Base-by-base conservation (phyloP, 2,888 invertebrate species). In the Elaeidobius kamerunicus region DNA sequence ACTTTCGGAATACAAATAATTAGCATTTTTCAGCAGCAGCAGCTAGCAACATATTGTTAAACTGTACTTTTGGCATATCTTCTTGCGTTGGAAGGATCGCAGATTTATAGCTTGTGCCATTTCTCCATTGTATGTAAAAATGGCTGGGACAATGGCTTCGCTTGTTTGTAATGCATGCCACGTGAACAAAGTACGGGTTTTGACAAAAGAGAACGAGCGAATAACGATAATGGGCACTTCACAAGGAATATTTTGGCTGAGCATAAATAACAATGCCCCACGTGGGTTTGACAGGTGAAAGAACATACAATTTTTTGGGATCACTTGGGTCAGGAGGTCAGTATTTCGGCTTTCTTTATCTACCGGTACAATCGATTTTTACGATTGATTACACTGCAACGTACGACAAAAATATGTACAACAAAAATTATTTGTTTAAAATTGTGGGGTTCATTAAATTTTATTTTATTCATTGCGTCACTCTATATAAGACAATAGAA, bases 91-190 rank as follows among this genome's bases (percentile, higher is more conserved):
- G 45, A 46, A 46, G 28, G 18, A 23, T 38, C 38, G 38, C 41
- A 45, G 34, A 52, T 46, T 52, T 47, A 52, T 47, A 35, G 32
- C 42, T 42, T 47, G 52, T 47, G 52, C 50, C 43, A 39, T 51
- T 50, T 51, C 42, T 43, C 50, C 50, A 51, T 51, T 51, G 50
- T 51, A 51, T 52, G 52, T 42, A 52, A 52, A 52, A 52, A 47
- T 47, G 35, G 30, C 28, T 23, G 36, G 28, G 28, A 41, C 46
- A 52, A 52, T 52, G 52, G 30, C 38, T 38, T 38, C 38, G 42
- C 30, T 27, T 42, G 36, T 43, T 43, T 39, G 50, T 34, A 41
- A 51, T 46, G 45, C 28, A 46, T 46, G n/a, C 45, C 45, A 46
- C 17, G 28, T 38, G 38, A 46, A 46, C n/a, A 20, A 44, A 38